These are phyloP conservation scores for Metacarcinus magister DNA, from an alignment of 2,888 invertebrate species.

Conservation along the genomic window DNA sequence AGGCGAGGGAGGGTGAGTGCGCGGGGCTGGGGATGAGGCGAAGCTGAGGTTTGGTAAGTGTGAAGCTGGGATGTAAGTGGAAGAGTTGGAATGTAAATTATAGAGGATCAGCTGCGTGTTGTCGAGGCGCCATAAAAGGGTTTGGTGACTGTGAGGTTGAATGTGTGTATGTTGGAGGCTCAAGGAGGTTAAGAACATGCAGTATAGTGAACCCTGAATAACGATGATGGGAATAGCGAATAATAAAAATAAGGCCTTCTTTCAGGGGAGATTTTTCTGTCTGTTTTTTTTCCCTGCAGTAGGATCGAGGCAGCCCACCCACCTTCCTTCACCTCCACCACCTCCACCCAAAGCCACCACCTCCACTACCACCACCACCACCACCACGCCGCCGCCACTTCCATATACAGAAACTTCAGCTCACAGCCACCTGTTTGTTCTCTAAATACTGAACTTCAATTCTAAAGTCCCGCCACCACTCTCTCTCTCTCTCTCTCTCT, in stretches of 20 bases:
- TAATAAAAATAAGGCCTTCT: not conserved
- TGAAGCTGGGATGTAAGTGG: not conserved
- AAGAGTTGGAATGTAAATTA: constrained; percentile 9
- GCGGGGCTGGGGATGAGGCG: not conserved
- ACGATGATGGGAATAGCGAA: not conserved
- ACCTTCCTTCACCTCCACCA: not conserved
- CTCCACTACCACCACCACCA: not conserved
- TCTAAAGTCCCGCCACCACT: not conserved
- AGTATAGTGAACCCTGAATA: not conserved
- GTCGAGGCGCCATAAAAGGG: not conserved
- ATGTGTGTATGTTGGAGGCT: not conserved
- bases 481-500: not conserved
- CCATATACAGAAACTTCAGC: constrained; percentile 30
- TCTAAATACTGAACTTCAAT: constrained; percentile 36
- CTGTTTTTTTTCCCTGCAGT: not conserved
- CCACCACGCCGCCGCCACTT: not conserved
- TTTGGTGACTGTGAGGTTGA: not conserved
- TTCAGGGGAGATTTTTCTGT: not conserved
- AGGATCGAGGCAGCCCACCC: not conserved
- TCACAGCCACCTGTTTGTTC: constrained; percentile 16
- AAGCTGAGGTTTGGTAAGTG: not conserved
- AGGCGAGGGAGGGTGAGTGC: not conserved
- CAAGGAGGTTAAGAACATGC: not conserved
- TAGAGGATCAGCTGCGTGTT: constrained; percentile 17
- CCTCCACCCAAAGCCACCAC: not conserved